Percentiles rank a stretch among this genome's conserved stretches.
Evolutionary conservation across 2,797 vertebrate genomes (phyloP).

Genomic region (Parambassis ranga): DNA sequence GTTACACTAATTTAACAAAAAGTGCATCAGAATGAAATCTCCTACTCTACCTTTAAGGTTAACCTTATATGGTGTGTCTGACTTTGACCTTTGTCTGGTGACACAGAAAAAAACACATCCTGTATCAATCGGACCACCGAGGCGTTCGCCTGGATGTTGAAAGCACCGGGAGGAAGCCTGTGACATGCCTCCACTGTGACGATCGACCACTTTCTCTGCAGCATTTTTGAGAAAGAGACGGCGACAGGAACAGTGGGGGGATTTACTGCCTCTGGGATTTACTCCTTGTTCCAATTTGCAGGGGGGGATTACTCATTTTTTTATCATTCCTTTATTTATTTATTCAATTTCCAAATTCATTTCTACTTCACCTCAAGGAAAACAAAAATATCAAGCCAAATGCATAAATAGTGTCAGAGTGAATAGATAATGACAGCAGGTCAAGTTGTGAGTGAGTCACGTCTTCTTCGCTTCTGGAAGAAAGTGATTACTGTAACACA

Average conservation of each 20-base stretch:
- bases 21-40: too few relatives aligned
- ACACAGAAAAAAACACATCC: conserved; percentile 34
- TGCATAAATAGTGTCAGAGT: conserved; percentile 60
- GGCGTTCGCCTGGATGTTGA: conserved; percentile 41
- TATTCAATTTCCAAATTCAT: conserved; percentile 65
- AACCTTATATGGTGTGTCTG: conserved; percentile 19
- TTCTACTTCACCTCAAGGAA: conserved; percentile 68
- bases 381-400: conserved; percentile 55
- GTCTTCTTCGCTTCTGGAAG: conserved; percentile 50
- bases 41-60: too few relatives aligned
- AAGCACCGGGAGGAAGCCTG: conserved; percentile 35
- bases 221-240: conserved; percentile 20
- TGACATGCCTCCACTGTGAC: conserved; percentile 31
- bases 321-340: conserved; percentile 64
- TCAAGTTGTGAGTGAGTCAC: conserved; percentile 71
- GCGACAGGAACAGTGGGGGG: conserved; percentile 26
- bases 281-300: conserved; percentile 72
- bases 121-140: conserved; percentile 54
- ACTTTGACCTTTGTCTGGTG: conserved; percentile 54
- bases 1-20: too few relatives aligned
- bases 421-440: conserved; percentile 71
- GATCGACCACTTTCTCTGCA: conserved; percentile 55
- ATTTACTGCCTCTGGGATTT: conserved; percentile 60
- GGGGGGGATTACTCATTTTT: conserved; percentile 69
- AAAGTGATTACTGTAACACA: conserved; percentile 71